Percentiles rank a stretch among this genome's conserved stretches.
These are phyloP conservation scores for Salvelinus fontinalis DNA, from an alignment of 2,113 vertebrate genomes.

Conservation along the genomic window DNA sequence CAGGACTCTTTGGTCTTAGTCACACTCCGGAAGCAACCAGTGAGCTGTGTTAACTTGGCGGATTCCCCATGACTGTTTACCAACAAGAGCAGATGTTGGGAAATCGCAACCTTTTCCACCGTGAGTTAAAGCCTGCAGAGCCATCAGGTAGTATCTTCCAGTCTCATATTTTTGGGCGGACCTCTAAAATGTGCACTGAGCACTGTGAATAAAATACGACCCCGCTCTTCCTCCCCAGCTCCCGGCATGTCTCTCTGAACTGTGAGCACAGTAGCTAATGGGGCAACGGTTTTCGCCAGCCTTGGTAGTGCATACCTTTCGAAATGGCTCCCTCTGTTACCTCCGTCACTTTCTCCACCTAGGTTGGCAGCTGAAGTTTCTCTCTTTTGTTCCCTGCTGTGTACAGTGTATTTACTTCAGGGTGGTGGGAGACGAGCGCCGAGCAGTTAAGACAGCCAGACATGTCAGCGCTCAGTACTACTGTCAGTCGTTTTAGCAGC, in stretches of 20 bases:
- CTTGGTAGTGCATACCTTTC: no score
- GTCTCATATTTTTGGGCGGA: background rate
- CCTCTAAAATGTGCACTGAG: background rate
- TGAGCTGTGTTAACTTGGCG: slow-evolving; percentile 42
- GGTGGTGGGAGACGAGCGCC: no score
- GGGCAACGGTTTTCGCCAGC: no score
- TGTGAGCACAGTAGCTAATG: no score
- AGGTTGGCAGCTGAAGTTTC: no score
- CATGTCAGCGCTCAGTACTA: slow-evolving; percentile 24
- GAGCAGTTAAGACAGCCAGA: slow-evolving; percentile 14
- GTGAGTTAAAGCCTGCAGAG: slow-evolving; percentile 31
- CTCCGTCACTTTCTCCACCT: no score
- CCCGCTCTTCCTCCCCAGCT: no score
- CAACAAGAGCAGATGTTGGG: slow-evolving; percentile 28
- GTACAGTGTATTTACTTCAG: no score
- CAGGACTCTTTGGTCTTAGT: slow-evolving; percentile 26
- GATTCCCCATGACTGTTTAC: slow-evolving; percentile 42
- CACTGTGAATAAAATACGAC: background rate
- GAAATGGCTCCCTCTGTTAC: slow-evolving; percentile 11
- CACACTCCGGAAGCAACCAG: slow-evolving; percentile 29
- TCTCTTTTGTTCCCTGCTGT: no score
- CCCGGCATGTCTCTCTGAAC: slow-evolving; percentile 13
- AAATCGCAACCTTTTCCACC: slow-evolving; percentile 23
- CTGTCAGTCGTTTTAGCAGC: slow-evolving; percentile 36
- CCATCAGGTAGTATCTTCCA: slow-evolving; percentile 30